Conservation (phyloP, 2,888 invertebrate genomes). For the Psococerastis gibbosa region DNA sequence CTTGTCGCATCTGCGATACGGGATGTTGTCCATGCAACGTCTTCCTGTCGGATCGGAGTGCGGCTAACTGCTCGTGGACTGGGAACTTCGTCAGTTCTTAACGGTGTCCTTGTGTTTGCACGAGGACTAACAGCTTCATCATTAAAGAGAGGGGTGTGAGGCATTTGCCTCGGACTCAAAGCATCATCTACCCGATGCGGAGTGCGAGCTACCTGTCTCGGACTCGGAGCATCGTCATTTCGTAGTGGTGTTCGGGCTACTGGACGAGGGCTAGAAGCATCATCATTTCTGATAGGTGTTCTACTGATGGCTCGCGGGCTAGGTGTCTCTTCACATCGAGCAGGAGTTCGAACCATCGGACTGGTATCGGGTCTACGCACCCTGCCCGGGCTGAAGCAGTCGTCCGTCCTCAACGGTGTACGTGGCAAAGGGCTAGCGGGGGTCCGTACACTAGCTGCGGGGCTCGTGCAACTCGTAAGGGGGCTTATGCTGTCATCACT, state of each 20-base stretch:
- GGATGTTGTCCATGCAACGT: too few relatives aligned
- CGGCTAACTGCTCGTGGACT: neutral
- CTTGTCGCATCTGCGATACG: too few relatives aligned
- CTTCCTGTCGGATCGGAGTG: neutral
- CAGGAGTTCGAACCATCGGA: conserved; percentile 3
- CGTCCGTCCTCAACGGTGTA: conserved; percentile 1
- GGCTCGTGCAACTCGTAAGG: neutral
- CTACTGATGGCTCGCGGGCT: conserved; percentile 1
- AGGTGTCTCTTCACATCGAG: neutral
- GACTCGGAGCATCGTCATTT: neutral
- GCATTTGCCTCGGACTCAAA: neutral
- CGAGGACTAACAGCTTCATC: neutral
- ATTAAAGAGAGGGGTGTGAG: neutral
- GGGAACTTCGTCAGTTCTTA: neutral
- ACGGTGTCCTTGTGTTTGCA: neutral
- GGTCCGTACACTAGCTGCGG: neutral
- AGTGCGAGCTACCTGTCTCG: neutral
- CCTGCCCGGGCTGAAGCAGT: neutral
- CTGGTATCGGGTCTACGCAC: neutral
- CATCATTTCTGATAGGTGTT: conserved; percentile 1
- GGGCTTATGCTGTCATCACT: conserved; percentile 9
- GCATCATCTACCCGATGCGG: conserved; percentile 1
- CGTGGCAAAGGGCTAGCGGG: neutral
- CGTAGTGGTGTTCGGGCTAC: neutral
- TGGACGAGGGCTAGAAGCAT: neutral